Percentiles rank a stretch among this genome's conserved stretches.
Conservation (phyloP, 2,113 vertebrate genomes). For the Mustela nigripes region DNA sequence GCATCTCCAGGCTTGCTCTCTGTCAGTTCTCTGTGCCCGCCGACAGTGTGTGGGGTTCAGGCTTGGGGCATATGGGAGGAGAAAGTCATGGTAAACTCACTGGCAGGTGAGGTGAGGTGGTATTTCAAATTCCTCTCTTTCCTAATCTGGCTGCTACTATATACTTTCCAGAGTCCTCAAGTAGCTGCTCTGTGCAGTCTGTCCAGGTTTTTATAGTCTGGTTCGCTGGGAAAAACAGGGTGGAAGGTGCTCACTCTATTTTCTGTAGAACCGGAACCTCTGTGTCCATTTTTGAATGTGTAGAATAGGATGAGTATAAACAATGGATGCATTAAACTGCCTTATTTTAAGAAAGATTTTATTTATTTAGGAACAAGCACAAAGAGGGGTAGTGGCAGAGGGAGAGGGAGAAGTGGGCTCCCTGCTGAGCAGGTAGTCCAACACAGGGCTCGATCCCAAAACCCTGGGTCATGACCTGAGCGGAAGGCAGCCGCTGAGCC, state of each 20-base stretch:
- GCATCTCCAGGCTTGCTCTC: not conserved
- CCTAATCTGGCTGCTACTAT: not conserved
- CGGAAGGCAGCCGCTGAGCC: not conserved
- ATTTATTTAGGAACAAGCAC: no score
- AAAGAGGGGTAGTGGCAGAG: no score
- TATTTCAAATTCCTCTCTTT: constrained; percentile 17
- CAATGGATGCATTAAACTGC: not conserved
- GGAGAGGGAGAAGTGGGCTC: no score
- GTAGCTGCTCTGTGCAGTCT: not conserved
- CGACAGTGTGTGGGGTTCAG: not conserved
- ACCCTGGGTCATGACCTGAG: not conserved
- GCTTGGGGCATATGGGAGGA: not conserved
- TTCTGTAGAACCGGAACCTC: not conserved
- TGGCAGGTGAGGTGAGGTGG: not conserved
- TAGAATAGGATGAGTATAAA: not conserved
- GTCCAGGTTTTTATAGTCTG: constrained; percentile 28
- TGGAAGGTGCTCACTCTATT: not conserved
- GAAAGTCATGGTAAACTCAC: not conserved
- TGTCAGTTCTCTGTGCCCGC: not conserved
- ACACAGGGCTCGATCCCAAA: not conserved
- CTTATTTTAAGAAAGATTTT: no score
- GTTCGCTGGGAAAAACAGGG: not conserved
- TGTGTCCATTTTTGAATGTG: not conserved
- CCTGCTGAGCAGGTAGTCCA: no score
- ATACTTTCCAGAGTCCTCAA: not conserved